phyloP scores from a whole-genome alignment of 2,113 vertebrate species.

The Hylia prasina region DNA sequence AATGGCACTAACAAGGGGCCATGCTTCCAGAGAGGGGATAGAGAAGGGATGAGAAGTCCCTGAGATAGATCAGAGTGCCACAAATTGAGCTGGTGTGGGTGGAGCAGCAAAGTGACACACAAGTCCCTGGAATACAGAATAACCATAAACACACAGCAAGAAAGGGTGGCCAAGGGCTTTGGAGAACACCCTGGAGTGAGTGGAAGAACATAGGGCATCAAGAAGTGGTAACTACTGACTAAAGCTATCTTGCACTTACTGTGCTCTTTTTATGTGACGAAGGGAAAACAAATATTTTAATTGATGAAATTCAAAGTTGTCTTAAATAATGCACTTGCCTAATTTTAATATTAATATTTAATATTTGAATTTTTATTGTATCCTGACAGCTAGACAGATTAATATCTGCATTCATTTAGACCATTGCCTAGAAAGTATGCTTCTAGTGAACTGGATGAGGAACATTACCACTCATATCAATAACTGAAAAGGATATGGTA shows the following conservation, averaged over 20 bases:
- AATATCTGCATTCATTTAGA: not conserved
- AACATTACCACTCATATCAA: not conserved
- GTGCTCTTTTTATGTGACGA: not conserved
- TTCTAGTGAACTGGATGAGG: not conserved
- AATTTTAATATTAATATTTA: not conserved
- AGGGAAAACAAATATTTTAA: not conserved
- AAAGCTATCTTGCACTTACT: not conserved
- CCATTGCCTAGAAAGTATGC: not conserved
- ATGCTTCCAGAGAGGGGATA: fast-evolving
- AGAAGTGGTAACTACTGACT: not conserved
- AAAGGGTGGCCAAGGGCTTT: not conserved
- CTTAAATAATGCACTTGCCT: not conserved
- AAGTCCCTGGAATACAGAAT: not conserved
- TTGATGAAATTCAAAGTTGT: not conserved
- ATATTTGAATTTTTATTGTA: not conserved
- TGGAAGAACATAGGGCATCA: not conserved
- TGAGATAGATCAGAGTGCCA: not conserved
- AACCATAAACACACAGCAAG: not conserved
- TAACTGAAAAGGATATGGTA: not conserved
- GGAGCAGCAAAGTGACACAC: fast-evolving
- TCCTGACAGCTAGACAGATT: not conserved
- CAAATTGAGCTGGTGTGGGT: not conserved
- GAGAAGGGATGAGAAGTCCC: not conserved
- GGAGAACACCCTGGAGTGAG: not conserved
- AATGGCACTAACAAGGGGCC: fast-evolving